Evolutionary conservation across 2,113 vertebrate species (phyloP).

Genomic region (Hepsetus odoe): DNA sequence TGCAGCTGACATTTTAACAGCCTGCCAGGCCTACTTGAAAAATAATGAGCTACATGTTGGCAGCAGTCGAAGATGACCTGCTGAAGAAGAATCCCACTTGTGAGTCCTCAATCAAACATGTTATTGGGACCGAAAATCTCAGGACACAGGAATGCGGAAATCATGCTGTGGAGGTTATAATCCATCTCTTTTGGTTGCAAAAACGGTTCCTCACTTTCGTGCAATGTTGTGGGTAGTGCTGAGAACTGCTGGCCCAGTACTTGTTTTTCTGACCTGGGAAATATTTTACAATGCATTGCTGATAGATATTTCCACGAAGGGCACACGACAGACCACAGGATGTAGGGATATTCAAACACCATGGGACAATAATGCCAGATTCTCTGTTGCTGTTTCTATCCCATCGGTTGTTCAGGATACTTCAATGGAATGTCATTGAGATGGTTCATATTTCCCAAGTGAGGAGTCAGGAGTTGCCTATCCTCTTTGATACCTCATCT

Average conservation of each 20-base stretch:
- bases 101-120: slow-evolving; percentile 39
- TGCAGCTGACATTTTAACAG: slow-evolving; percentile 56
- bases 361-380: slow-evolving; percentile 16
- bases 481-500: background rate
- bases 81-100: slow-evolving; percentile 17
- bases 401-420: background rate
- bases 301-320: slow-evolving; percentile 34
- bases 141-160: slow-evolving; percentile 31
- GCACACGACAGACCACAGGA: slow-evolving; percentile 23
- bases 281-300: slow-evolving; percentile 22
- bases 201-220: background rate
- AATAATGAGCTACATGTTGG: slow-evolving; percentile 44
- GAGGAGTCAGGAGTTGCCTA: background rate
- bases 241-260: slow-evolving; percentile 9
- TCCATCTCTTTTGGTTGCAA: slow-evolving; percentile 10
- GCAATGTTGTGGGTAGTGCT: slow-evolving; percentile 3
- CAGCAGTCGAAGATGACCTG: background rate
- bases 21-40: slow-evolving; percentile 26
- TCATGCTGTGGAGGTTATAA: slow-evolving; percentile 16
- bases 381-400: slow-evolving; percentile 23
- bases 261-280: slow-evolving; percentile 51
- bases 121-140: slow-evolving; percentile 29
- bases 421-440: slow-evolving; percentile 10
- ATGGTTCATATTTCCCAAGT: slow-evolving; percentile 25
- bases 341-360: slow-evolving; percentile 9